A percentile compares a stretch with the other conserved stretches of the same genome.
Conservation (phyloP, 2,888 invertebrate genomes). For the Petrolisthes manimaculis region DNA sequence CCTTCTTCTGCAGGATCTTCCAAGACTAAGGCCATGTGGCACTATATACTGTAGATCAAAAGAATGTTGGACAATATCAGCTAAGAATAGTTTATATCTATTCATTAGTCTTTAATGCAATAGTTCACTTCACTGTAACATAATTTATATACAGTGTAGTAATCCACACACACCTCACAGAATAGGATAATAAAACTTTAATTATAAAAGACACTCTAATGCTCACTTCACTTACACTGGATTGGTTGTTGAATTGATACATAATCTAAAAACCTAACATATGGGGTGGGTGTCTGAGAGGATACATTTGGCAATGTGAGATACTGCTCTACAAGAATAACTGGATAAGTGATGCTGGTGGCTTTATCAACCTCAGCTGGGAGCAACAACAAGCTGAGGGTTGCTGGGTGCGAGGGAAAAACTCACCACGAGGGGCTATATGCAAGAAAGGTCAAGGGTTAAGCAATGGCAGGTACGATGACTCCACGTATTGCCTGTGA, state of each 20-base stretch:
- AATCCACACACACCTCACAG: too few relatives aligned
- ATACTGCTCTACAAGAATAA: slow-evolving; percentile 14
- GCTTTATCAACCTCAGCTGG: background rate
- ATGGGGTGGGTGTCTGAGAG: slow-evolving; percentile 36
- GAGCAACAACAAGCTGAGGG: slow-evolving; percentile 18
- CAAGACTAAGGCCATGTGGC: too few relatives aligned
- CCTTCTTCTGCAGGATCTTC: too few relatives aligned
- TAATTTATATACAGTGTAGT: too few relatives aligned
- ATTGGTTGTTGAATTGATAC: slow-evolving; percentile 52
- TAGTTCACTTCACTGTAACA: too few relatives aligned
- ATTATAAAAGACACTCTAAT: slow-evolving; percentile 43
- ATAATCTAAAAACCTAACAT: slow-evolving; percentile 52
- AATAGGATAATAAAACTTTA: slow-evolving; percentile 23
- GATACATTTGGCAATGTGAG: slow-evolving; percentile 36
- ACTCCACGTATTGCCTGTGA: too few relatives aligned
- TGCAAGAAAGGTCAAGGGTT: too few relatives aligned
- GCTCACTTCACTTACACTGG: slow-evolving; percentile 55
- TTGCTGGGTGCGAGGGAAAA: background rate
- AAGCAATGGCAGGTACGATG: too few relatives aligned
- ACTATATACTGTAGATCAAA: too few relatives aligned
- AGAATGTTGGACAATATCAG: too few relatives aligned
- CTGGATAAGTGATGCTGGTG: background rate
- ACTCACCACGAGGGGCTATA: background rate
- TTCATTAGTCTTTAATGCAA: too few relatives aligned
- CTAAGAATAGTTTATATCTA: too few relatives aligned